Percentiles rank a stretch among this genome's conserved stretches.
Evolutionary conservation across 2,113 vertebrate genomes (phyloP).

Genomic region (Cheilinus undulatus): DNA sequence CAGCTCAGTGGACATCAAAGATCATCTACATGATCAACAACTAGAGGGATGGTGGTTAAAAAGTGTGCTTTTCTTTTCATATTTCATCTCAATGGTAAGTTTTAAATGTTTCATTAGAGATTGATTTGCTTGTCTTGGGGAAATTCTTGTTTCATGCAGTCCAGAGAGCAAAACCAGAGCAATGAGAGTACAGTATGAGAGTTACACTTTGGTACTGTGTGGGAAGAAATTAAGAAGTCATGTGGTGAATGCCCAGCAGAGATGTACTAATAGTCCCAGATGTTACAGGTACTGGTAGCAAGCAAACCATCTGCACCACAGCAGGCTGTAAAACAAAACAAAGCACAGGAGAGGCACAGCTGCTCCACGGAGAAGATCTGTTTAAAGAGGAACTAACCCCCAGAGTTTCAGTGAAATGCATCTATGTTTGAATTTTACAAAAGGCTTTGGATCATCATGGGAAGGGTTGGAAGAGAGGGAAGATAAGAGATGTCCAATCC

Average conservation of each 20-base stretch:
- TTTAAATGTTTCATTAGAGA: background rate
- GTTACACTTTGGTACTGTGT: background rate
- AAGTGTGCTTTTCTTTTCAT: background rate
- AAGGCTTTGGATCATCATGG: too few relatives aligned
- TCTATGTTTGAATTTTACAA: too few relatives aligned
- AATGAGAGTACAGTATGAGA: background rate
- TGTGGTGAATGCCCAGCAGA: background rate
- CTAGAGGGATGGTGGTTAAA: background rate
- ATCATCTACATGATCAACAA: constrained; percentile 18
- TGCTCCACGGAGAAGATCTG: background rate
- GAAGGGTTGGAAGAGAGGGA: too few relatives aligned
- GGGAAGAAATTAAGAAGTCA: background rate
- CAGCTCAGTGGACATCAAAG: constrained; percentile 48
- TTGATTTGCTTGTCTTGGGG: background rate
- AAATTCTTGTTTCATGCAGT: too few relatives aligned
- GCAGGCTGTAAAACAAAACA: background rate
- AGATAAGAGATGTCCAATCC: too few relatives aligned
- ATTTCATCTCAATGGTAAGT: background rate
- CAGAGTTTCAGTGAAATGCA: too few relatives aligned
- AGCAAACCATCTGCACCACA: constrained; percentile 7
- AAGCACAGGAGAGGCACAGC: background rate
- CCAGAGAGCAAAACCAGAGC: too few relatives aligned
- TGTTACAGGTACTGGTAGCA: constrained; percentile 4
- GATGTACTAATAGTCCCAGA: background rate
- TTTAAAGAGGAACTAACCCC: too few relatives aligned